These are phyloP conservation scores for Menidia menidia DNA, from an alignment of 2,797 vertebrate species.

Conservation along the genomic window DNA sequence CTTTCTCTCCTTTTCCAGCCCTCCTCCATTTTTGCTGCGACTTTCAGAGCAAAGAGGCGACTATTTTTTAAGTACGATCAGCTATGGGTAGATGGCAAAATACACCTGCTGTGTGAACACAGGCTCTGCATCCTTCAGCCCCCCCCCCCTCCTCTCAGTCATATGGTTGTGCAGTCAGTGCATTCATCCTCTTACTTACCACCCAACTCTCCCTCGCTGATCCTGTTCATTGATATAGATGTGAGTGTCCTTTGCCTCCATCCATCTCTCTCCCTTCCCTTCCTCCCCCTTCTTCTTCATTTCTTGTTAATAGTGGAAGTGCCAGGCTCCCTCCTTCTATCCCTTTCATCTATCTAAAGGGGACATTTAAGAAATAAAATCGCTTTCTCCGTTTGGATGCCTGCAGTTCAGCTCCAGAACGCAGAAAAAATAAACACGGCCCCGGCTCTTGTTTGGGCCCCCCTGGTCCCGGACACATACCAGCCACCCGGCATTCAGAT, in stretches of 20 bases:
- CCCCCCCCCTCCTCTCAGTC: constrained; percentile 15
- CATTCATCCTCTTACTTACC: constrained; percentile 58
- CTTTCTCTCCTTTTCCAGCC: constrained; percentile 41
- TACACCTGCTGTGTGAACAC: constrained; percentile 48
- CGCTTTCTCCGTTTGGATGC: background rate
- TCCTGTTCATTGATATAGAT: constrained; percentile 71
- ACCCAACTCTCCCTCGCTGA: constrained; percentile 37
- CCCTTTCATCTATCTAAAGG: constrained; percentile 31
- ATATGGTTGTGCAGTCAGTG: constrained; percentile 25
- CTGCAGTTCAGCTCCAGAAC: background rate
- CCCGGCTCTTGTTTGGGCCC: background rate
- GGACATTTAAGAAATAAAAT: background rate
- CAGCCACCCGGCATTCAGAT: background rate
- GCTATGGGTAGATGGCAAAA: constrained; percentile 35
- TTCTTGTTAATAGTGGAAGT: constrained; percentile 30
- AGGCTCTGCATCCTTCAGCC: constrained; percentile 24
- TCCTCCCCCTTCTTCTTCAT: constrained; percentile 29
- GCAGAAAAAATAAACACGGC: background rate
- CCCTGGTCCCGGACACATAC: background rate
- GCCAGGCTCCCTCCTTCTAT: constrained; percentile 30
- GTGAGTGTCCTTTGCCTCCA: constrained; percentile 58
- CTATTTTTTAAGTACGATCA: constrained; percentile 27
- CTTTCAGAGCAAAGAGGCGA: constrained; percentile 49
- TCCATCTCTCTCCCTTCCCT: constrained; percentile 40
- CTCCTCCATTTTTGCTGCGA: constrained; percentile 39